A percentile compares a stretch with the other conserved stretches of the same genome.
These are phyloP conservation scores for Agrochola lychnidis DNA, from an alignment of 2,888 invertebrate species.

Conservation along the genomic window DNA sequence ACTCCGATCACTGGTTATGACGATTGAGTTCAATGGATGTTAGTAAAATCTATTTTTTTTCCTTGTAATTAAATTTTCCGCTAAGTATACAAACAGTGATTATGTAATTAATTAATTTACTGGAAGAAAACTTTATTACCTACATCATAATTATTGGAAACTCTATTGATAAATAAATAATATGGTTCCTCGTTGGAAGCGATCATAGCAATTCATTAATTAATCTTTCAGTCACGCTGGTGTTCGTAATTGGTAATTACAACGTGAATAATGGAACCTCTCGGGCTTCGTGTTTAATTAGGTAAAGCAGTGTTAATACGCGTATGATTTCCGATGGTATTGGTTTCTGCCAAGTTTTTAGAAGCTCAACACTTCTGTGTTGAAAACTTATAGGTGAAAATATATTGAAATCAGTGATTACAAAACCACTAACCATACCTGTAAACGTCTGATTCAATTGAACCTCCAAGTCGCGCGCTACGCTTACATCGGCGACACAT, in stretches of 20 bases:
- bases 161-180: background rate
- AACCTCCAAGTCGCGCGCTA: background rate
- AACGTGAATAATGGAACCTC: constrained; percentile 3
- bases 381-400: background rate
- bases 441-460: background rate
- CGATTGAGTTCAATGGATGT: background rate
- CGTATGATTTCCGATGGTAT: background rate
- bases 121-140: background rate
- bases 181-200: background rate
- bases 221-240: constrained; percentile 8
- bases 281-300: background rate
- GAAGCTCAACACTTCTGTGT: no score
- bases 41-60: background rate
- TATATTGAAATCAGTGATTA: background rate
- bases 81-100: background rate
- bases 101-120: background rate
- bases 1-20: no score
- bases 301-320: background rate
- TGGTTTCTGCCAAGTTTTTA: background rate
- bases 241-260: constrained; percentile 24
- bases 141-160: background rate
- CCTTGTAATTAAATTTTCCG: no score
- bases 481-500: background rate
- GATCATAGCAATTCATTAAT: constrained; percentile 1
- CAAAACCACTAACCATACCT: background rate